Evolutionary conservation across 2,113 vertebrate species (phyloP), one percentile per base, ranked within the genome.

Genomic region (Indri indri): DNA sequence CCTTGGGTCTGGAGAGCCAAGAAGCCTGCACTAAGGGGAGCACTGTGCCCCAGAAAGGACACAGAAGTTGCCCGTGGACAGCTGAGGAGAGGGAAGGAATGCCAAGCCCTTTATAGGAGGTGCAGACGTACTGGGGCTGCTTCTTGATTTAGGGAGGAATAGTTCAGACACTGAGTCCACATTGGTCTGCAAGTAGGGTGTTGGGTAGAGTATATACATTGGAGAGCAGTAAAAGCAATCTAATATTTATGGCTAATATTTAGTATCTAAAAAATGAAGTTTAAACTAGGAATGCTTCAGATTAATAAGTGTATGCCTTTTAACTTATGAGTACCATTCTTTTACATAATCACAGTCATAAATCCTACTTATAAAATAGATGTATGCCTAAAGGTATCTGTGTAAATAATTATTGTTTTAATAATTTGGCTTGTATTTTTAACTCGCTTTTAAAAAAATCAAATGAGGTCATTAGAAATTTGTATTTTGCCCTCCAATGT

Each of bases 341-440:
- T 94, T 73, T 65, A 71, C 32, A 18, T 50, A 89, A 87, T 63
- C 50, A 0, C 25, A 66, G 17, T 82, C 42, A 94, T 52, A 83
- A 90, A 1, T 82, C 45, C 3, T 23, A 32, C 12, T 61, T 70
- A 34, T 32, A 30, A 80, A 85, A 81, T 57, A 47, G 16, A 70
- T 42, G 1, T 50, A 42, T 61, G 5, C 23, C 16, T 89, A 85
- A 73, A 87, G 40, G 20, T 85, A 2, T 40, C 6, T 5, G 47
- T 68, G 66, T 8, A 88, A 54, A 54, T 54, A 57, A 52, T 94
- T 47, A 73, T n/a, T 79, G 32, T 86, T 92, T 92, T 68, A 86
- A 76, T 74, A 74, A 10, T 40, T 23, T n/a, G 12, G 40, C 16
- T 79, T 91, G 22, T 34, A 40, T 79, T 71, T 59, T 79, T 88